phyloP scores from a whole-genome alignment of 37 sponge, comb jelly and placozoan species.

The Halichondria panicea region DNA sequence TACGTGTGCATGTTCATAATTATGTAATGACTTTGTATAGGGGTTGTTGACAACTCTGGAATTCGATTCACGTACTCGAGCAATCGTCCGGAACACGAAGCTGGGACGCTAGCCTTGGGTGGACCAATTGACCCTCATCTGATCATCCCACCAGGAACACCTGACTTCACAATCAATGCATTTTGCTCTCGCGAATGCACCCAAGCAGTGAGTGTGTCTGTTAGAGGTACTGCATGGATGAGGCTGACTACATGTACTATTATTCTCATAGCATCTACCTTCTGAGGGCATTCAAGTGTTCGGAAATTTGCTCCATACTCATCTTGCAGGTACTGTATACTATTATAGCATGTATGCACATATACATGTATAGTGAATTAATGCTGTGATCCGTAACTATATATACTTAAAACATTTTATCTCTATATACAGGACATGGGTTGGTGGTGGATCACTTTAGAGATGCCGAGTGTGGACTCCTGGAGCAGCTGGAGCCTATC shows the following conservation, averaged over 20 bases:
- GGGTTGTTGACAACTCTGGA: conserved; percentile 45
- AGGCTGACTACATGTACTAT: background rate
- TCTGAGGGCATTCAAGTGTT: conserved; percentile 29
- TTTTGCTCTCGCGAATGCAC: conserved; percentile 26
- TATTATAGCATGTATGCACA: background rate
- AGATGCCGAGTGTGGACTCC: conserved; percentile 4
- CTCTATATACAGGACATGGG: conserved; percentile 14
- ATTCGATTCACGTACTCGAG: conserved; percentile 24
- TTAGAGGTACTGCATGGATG: background rate
- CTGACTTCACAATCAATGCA: conserved; percentile 12
- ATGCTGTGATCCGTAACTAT: too few relatives aligned
- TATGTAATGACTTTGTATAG: background rate
- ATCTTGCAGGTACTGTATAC: conserved; percentile 29
- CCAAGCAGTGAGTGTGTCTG: conserved; percentile 26
- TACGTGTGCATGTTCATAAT: background rate
- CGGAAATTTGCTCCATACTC: conserved; percentile 42
- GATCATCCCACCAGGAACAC: conserved; percentile 42
- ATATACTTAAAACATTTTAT: too few relatives aligned
- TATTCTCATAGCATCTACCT: conserved; percentile 21
- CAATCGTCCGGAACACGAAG: background rate
- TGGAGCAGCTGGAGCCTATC: conserved; percentile 31
- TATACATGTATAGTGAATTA: background rate
- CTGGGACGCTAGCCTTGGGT: conserved; percentile 35
- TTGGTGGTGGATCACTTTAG: conserved; percentile 7
- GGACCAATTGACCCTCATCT: background rate